These are phyloP conservation scores for Halichondria panicea DNA, from an alignment of 37 sponge, comb jelly and placozoan genomes.

Conservation along the genomic window DNA sequence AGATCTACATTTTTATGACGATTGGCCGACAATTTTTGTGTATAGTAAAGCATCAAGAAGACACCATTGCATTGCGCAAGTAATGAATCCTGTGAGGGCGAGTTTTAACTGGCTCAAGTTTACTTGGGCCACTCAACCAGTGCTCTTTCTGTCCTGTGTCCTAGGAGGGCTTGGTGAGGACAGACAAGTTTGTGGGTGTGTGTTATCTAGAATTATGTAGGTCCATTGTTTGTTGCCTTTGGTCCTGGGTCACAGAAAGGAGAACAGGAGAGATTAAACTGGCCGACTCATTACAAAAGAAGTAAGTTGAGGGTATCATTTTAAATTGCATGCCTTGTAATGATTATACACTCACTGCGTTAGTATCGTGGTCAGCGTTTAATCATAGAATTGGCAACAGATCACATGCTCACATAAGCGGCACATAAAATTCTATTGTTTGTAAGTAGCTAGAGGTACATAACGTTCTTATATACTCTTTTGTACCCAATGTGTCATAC, in stretches of 20 bases:
- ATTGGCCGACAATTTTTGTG: background rate
- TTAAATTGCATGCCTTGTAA: too few species aligned
- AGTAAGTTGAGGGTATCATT: conserved; percentile 60
- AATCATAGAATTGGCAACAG: too few species aligned
- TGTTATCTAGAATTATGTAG: conserved; percentile 28
- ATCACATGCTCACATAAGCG: too few species aligned
- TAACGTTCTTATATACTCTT: too few species aligned
- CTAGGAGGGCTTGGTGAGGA: conserved; percentile 61
- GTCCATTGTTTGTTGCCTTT: conserved; percentile 60
- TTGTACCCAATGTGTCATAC: too few species aligned
- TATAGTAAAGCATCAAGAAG: background rate
- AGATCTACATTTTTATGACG: conserved; percentile 1
- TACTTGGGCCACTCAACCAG: conserved; percentile 84
- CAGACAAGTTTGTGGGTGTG: background rate
- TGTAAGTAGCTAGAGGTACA: too few species aligned
- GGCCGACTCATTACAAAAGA: conserved; percentile 71
- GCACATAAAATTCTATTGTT: too few species aligned
- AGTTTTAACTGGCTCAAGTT: conserved; percentile 56
- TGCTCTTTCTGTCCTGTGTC: conserved; percentile 58
- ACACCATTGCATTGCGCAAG: background rate
- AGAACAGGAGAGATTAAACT: conserved; percentile 35
- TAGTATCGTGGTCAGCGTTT: too few species aligned
- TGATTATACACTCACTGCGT: too few species aligned
- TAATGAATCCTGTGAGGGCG: conserved; percentile 16
- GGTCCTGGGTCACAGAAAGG: conserved; percentile 51